Base-by-base conservation (phyloP, 2,797 vertebrate genomes). In the Lateolabrax maculatus region DNA sequence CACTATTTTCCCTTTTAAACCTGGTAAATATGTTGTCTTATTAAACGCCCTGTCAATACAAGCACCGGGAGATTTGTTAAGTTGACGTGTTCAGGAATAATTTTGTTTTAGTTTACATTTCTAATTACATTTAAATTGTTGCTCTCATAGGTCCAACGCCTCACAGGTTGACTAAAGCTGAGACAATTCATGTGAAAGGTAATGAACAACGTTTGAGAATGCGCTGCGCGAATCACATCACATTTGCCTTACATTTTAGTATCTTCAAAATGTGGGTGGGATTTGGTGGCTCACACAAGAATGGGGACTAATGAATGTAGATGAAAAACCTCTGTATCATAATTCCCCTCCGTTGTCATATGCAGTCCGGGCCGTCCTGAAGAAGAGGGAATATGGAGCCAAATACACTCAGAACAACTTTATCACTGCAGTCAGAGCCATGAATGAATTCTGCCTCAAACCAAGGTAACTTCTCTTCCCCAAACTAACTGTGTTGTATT, bases 371-470 rank as follows among this genome's bases (percentile, higher is more conserved):
- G 97, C 98, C 43, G 97, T 99, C 75, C 95, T 99, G 84, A 99
- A 99, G 92, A 99, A 99, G 93, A 96, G 98, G 70, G 98, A 99
- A 0, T 99, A 99, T 91, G 98, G 98, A 92, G 80, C 96, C 87
- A 98, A 97, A 84, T 99, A 99, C 73, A 99, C 97, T 9, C 93
- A 99, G 90, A 99, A 99, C 94, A 99, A 99, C 93, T 99, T 99
- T 89, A 99, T 99, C 94, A 99, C 98, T 48, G 97, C 97, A 79
- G 97, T 99, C 83, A 97, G 98, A 96, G 98, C 98, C 80, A 98
- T 99, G 95, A 99, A 99, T 85, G 98, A 99, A 82, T 99, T 99
- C 94, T 99, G 98, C 85, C 97, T 99, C 62, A 99, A 99, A 93
- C 96, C 97, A 92, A 99, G 97, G 98, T 99, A 95, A 44, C 23